Evolutionary conservation across 30 jellyfish, hydroid and myxozoan genomes (phyloP).

Genomic region (Cassiopea andromeda): DNA sequence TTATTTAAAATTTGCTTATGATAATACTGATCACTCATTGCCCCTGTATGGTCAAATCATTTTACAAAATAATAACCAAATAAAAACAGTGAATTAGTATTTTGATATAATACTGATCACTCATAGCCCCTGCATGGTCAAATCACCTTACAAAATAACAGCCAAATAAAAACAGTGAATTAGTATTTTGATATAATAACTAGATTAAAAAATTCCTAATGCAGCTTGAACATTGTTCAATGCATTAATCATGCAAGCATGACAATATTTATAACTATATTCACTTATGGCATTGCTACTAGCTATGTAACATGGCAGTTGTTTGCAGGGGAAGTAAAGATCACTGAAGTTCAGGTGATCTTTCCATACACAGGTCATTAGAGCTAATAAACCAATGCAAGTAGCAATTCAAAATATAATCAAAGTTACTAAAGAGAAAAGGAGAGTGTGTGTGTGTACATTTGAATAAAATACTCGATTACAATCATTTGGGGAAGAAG

Average conservation of each 20-base stretch:
- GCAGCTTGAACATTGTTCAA: background rate
- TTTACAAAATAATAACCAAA: too few species aligned
- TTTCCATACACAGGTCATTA: slow-evolving; percentile 16
- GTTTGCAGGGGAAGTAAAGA: slow-evolving; percentile 1
- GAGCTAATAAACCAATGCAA: background rate
- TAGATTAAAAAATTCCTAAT: background rate
- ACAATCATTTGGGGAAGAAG: too few species aligned
- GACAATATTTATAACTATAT: background rate
- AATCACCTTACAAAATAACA: too few species aligned
- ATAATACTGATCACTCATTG: too few species aligned
- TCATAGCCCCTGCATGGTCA: too few species aligned
- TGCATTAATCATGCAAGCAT: background rate
- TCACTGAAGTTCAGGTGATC: slow-evolving; percentile 29
- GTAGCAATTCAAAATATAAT: background rate
- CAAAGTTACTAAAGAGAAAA: background rate
- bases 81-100: background rate
- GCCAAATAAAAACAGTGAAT: background rate
- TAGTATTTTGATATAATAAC: background rate
- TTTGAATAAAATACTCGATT: too few species aligned
- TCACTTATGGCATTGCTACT: background rate
- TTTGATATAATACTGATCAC: too few species aligned
- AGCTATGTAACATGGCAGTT: background rate
- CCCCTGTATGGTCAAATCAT: too few species aligned
- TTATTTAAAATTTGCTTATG: too few species aligned
- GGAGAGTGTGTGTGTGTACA: too few species aligned